Evolutionary conservation across 2,797 vertebrate species (phyloP).

Genomic region (Pseudomugil gertrudae): DNA sequence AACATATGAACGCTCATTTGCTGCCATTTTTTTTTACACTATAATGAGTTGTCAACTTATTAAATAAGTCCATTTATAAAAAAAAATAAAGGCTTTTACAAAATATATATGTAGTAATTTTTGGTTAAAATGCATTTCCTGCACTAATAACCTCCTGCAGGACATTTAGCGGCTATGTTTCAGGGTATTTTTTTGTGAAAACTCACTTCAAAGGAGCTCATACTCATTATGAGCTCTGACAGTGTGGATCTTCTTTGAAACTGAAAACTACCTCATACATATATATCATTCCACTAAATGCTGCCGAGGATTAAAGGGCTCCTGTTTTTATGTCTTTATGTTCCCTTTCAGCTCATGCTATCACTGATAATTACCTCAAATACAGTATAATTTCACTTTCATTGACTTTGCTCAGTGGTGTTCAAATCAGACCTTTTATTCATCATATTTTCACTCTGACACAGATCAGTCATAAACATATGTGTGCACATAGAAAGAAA

Average conservation of each 20-base stretch:
- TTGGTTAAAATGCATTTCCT: neutral
- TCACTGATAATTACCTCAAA: slow-evolving; percentile 32
- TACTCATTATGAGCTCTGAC: slow-evolving; percentile 6
- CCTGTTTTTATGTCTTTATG: slow-evolving; percentile 15
- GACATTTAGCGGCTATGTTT: neutral
- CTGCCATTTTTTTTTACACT: neutral
- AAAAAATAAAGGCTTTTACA: neutral
- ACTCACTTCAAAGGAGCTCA: neutral
- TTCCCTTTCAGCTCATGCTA: slow-evolving; percentile 29
- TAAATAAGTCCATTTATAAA: neutral
- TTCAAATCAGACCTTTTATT: slow-evolving; percentile 20
- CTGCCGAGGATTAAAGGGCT: slow-evolving; percentile 27
- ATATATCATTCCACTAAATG: slow-evolving; percentile 21
- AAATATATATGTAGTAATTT: neutral
- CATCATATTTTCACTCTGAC: slow-evolving; percentile 13
- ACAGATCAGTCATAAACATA: slow-evolving; percentile 4
- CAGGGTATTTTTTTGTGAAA: slow-evolving; percentile 1
- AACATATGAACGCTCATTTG: too few species aligned
- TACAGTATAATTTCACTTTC: slow-evolving; percentile 34
- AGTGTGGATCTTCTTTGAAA: slow-evolving; percentile 28
- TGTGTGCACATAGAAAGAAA: slow-evolving; percentile 4
- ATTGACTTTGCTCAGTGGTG: slow-evolving; percentile 37
- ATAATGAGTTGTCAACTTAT: neutral
- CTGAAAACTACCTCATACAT: slow-evolving; percentile 22
- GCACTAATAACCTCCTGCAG: neutral